Base-by-base conservation (phyloP, 1,140 invertebrate genomes). In the Saccostrea cuccullata region DNA sequence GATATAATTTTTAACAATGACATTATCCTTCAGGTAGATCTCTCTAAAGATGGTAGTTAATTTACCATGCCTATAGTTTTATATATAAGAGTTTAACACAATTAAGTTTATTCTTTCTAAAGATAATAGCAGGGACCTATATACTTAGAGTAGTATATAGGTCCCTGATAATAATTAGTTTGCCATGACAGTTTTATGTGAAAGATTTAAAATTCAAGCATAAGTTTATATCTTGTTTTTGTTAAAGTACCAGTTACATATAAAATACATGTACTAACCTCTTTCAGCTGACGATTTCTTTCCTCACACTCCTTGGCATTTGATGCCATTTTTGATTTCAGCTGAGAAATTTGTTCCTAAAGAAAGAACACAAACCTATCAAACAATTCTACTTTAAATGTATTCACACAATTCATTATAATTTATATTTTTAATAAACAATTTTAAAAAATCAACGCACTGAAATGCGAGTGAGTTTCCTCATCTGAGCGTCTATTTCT, bases 401-500 rank as follows among this genome's bases (percentile, higher is more conserved):
- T 47, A 58, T n/a, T 55, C 20, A 20, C 26, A 5, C 36, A 23
- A 36, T 30, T 26, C 2, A 23, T 82, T 36, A 9, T 47, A 0
- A 47, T 30, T 36, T 15, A 36, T 82, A 36, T 82, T 82, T 82
- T 30, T 17, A 9, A 82, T 77, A 47, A 30, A 36, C 26, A 55
- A 55, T 64, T 3, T 2, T 2, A 85, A 60, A 85, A 26, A 17
- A 15, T 36, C 12, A 84, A 91, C 92, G 93, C 90, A 95, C 94
- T 56, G 93, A 92, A 67, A 95, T 94, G 89, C 92, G 93, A 86
- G 95, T 94, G 0, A 95, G 90, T 90, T 95, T 95, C 73, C 93
- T 90, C 94, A 95, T 95, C 83, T 95, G 95, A 73, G 89, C 90
- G 88, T 95, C 95, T 85, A 95, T 95, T 88, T 95, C 95, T 73